Base-by-base conservation (phyloP, 2,888 invertebrate genomes). In the Palloptera scutellata region DNA sequence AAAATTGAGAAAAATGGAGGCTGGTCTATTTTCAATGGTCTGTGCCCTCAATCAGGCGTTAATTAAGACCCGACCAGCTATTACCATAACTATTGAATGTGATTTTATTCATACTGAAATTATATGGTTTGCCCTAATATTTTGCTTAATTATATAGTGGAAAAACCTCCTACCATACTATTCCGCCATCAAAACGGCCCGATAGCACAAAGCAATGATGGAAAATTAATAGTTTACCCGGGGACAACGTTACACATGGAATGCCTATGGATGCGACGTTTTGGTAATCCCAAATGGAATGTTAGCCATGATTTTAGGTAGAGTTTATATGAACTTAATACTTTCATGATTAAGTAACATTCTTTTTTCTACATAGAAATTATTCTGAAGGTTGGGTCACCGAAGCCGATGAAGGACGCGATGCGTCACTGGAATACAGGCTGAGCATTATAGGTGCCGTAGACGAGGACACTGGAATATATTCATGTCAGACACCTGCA, bases 191-290 rank as follows among this genome's bases (percentile, higher is more conserved):
- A 92, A 68, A 87, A 91, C 52, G 95, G 94, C 0, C 94, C 94
- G 0, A 94, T 95, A 64, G 93, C 94, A 0, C 94, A 95, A 84
- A 74, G 74, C 45, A 75, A 75, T 65, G 93, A 94, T 76, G 95
- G 95, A 1, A 92, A 92, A 74, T 86, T 95, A 59, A 90, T 95
- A 67, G 93, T 95, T 0, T 94, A 93, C 83, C 94, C 95, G 0
- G 94, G 94, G 0, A 92, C 94, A 0, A 91, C 92, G 15, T 86
- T 95, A 43, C 94, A 95, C 79, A 93, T 95, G 92, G 95, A 95
- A 82, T 95, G 95, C 75, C 87, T 95, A 11, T 95, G 94, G 94
- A 92, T 94, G 86, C 86, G 94, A 69, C 87, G 93, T 67, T 94
- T 94, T 80, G 95, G 95, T 0, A 91, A 92, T 76, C 95, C 95